Conservation (phyloP, 2,113 vertebrate species). For the Empidonax traillii region DNA sequence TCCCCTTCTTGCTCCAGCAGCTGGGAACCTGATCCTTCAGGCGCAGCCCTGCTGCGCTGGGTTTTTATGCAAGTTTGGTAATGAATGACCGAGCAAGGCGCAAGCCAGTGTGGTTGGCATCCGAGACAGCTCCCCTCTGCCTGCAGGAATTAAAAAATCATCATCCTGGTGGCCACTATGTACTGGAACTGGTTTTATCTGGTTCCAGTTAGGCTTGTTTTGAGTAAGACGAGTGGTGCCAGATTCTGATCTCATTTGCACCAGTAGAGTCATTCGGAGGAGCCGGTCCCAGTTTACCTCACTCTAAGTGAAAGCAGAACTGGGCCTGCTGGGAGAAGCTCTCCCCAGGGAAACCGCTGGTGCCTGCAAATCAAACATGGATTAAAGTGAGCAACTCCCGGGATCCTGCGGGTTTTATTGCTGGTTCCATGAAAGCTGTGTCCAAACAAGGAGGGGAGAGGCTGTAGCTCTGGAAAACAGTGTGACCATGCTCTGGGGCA, state of each 20-base stretch:
- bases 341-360: neutral
- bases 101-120: neutral
- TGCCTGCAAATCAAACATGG: neutral
- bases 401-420: neutral
- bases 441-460: neutral
- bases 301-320: constrained; percentile 24
- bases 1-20: neutral
- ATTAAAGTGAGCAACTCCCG: accelerated
- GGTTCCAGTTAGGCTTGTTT: constrained; percentile 62
- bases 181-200: constrained; percentile 46
- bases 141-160: neutral
- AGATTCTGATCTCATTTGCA: constrained; percentile 68
- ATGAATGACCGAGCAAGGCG: neutral
- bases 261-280: constrained; percentile 43
- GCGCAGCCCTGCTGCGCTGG: neutral
- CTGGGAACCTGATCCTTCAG: constrained; percentile 10
- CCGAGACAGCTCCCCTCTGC: neutral
- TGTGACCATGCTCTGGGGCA: accelerated
- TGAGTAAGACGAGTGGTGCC: constrained; percentile 28
- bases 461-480: accelerated
- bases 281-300: constrained; percentile 58
- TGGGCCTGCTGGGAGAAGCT: neutral
- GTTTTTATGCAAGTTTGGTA: neutral
- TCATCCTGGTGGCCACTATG: constrained; percentile 25
- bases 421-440: accelerated